Base-by-base conservation (phyloP, 2,797 vertebrate species). In the Harpagifer antarcticus region DNA sequence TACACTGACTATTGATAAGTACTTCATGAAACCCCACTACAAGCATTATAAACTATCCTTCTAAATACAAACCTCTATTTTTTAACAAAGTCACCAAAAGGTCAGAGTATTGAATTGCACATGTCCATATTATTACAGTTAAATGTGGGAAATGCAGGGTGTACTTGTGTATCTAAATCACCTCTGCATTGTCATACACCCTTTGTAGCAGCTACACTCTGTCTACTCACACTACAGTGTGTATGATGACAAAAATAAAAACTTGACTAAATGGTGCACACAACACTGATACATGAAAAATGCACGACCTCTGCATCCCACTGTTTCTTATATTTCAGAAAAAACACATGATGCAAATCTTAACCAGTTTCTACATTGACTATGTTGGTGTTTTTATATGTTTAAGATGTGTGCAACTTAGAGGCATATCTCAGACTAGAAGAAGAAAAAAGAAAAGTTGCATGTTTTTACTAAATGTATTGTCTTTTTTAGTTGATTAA, bases 381-480 rank as follows among this genome's bases (percentile, higher is more conserved):
- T 23, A 45, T 71, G 31, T 73, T 17, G 67, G 31, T 79, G 47
- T 69, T 40, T 27, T 37, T 52, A 15, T 62, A n/a, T 48, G 5
- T 78, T 10, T 80, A 64, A 55, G n/a, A 44, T 13, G 3, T 60
- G 40, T 45, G 54, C 44, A n/a, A 31, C 9, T 60, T 40, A 53
- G 1, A 54, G 14, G 11, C 44, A 50, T 13, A 23, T 56, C 9
- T 57, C 52, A 68, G 42, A 76, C 31, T 15, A 73, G 47, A 16
- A 53, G 13, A 8, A 59, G 33, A 57, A 50, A 40, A 27, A 53
- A 40, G 12, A 53, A 63, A 55, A 60, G 20, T 5, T 85, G 84
- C 86, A 91, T 90, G 90, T 73, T 81, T 16, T 68, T 83, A 61
- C 64, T 71, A 76, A 78, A n/a, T 55, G 14, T 68, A 8, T 66